Base-by-base conservation (phyloP, 1,140 invertebrate species). In the Zaprionus kolodkinae region DNA sequence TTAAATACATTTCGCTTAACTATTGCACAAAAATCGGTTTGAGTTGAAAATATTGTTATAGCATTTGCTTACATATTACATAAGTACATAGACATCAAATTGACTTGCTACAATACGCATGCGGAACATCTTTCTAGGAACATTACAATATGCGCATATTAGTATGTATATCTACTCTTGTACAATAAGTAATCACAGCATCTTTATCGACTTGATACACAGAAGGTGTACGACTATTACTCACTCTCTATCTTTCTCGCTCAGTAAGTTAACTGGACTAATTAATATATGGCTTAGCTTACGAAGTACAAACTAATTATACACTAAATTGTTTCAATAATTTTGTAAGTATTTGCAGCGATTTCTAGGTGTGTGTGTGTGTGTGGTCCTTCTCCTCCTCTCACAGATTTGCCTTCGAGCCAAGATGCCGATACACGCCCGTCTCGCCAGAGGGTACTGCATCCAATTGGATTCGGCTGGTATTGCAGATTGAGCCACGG, bases 131-230 rank as follows among this genome's bases (percentile, higher is more conserved):
- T 76, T 54, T 82, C 75, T 82, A 83, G 71, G 76, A 83, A 83
- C 70, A 81, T 71, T 79, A 17, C 54, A 57, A 57, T 36, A 55
- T 55, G 61, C 66, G 75, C 30, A 68, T 48, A 50, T n/a, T n/a
- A n/a, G n/a, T 59, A 50, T 30, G 27, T 38, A 59, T 78, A 57
- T 79, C 56, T 57, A 73, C 64, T 73, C 72, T 87, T 82, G 70
- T 83, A 89, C 79, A 72, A 54, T 76, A 66, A 66, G 54, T 66
- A 79, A 89, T 89, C 85, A 89, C 85, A 89, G 85, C 85, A 85
- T 85, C 86, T 89, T 89, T 85, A 85, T 90, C 79, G 85, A 89
- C 81, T 75, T 83, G 61, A 72, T 82, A 79, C 72, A 87, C 69
- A 21, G 67, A 70, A 36, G 60, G 60, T 60, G 54, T 17, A 71